A percentile compares a stretch with the other conserved stretches of the same genome.
phyloP scores from a whole-genome alignment of 37 sponge, comb jelly and placozoan species.

The Ephydatia muelleri region DNA sequence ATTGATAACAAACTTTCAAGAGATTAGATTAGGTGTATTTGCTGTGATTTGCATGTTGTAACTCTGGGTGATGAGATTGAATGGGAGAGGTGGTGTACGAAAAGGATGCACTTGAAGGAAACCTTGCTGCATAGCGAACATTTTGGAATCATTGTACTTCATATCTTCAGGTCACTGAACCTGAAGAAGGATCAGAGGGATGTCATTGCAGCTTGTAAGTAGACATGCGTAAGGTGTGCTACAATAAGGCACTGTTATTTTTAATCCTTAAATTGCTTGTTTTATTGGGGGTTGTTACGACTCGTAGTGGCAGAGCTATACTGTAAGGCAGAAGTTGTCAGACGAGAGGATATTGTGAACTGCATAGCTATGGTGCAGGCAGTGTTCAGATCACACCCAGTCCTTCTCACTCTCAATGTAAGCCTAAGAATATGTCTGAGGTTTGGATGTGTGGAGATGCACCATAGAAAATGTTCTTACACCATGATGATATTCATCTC shows the following conservation, averaged over 20 bases:
- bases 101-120: no score
- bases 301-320: slow-evolving; percentile 59
- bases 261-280: not conserved
- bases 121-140: no score
- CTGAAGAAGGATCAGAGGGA: slow-evolving; percentile 63
- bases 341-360: no score
- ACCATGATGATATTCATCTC: not conserved
- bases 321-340: slow-evolving; percentile 19
- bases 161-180: slow-evolving; percentile 54
- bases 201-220: slow-evolving; percentile 50
- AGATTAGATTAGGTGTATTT: no score
- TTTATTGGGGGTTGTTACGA: not conserved
- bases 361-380: not conserved
- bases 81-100: no score
- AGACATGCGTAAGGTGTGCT: not conserved
- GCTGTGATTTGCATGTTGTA: no score
- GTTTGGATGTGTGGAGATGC: no score
- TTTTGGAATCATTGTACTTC: not conserved
- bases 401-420: no score
- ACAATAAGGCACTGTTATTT: not conserved
- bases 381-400: slow-evolving; percentile 16
- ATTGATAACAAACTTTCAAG: no score
- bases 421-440: not conserved
- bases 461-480: not conserved
- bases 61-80: no score